phyloP scores from a whole-genome alignment of 2,797 vertebrate genomes.

The Chiroxiphia lanceolata region DNA sequence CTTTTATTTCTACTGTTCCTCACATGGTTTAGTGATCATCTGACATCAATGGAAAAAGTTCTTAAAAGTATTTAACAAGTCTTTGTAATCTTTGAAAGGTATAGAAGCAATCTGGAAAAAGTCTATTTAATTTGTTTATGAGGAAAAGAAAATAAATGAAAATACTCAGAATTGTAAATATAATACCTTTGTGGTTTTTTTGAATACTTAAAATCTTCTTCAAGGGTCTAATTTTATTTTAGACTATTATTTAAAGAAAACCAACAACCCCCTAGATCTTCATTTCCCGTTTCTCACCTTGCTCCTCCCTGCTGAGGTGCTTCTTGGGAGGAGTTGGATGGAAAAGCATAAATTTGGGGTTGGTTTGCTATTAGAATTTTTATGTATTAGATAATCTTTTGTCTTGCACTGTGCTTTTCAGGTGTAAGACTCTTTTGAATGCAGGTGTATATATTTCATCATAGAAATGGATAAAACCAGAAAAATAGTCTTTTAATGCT shows the following conservation, averaged over 20 bases:
- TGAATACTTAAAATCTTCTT: background rate
- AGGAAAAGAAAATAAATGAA: background rate
- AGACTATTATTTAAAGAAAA: background rate
- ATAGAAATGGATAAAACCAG: background rate
- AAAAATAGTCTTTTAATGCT: slow-evolving; percentile 7
- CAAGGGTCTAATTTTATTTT: background rate
- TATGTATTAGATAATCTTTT: background rate
- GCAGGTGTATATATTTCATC: background rate
- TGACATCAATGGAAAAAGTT: background rate
- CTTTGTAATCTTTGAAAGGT: background rate
- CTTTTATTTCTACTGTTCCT: background rate
- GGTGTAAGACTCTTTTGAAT: background rate
- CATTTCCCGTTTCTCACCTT: background rate
- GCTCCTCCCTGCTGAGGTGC: background rate
- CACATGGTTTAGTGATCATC: background rate
- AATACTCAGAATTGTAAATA: background rate
- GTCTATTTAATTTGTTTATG: background rate
- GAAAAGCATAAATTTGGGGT: background rate
- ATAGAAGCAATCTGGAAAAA: background rate
- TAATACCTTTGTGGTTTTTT: background rate
- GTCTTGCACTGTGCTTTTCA: background rate
- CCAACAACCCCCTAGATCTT: background rate
- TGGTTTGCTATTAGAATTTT: background rate
- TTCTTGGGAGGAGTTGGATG: background rate
- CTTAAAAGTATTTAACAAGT: background rate